Evolutionary conservation across 1,140 invertebrate genomes (phyloP).

Genomic region (Drosophila pruinosa): DNA sequence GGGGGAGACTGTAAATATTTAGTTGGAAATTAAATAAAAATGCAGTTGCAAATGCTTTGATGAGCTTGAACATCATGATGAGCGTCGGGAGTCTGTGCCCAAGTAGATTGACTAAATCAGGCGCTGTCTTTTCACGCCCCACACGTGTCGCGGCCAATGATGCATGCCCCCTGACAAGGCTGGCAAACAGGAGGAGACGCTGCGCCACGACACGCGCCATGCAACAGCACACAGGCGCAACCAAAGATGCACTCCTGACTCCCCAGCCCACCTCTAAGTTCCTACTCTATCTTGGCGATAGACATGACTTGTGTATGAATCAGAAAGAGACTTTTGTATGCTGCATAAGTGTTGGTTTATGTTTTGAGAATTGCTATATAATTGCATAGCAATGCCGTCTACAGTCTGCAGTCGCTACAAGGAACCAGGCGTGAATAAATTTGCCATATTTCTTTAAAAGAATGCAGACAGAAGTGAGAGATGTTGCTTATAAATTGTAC

Average conservation of each 20-base stretch:
- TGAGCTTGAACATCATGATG: conserved; percentile 2
- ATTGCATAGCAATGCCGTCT: too few species aligned
- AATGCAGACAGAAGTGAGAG: not conserved
- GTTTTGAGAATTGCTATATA: not conserved
- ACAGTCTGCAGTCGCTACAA: not conserved
- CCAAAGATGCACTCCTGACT: not conserved
- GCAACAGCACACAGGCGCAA: conserved; percentile 1
- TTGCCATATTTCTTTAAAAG: not conserved
- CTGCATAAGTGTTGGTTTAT: not conserved
- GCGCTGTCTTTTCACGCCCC: conserved; percentile 47
- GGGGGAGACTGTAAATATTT: conserved; percentile 45
- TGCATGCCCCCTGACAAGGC: conserved; percentile 19
- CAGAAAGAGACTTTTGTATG: not conserved
- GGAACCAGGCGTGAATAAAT: not conserved
- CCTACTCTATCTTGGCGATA: not conserved
- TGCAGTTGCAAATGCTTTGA: conserved; percentile 34
- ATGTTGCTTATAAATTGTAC: too few species aligned
- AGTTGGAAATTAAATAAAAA: conserved; percentile 64
- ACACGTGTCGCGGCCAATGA: conserved; percentile 66
- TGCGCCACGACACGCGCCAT: conserved; percentile 36
- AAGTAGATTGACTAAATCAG: conserved; percentile 12
- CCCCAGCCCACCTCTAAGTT: not conserved
- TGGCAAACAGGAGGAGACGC: conserved; percentile 11
- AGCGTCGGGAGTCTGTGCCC: not conserved
- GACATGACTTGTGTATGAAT: not conserved